Conservation (phyloP, 1,140 invertebrate species). For the Drosophila obscura region DNA sequence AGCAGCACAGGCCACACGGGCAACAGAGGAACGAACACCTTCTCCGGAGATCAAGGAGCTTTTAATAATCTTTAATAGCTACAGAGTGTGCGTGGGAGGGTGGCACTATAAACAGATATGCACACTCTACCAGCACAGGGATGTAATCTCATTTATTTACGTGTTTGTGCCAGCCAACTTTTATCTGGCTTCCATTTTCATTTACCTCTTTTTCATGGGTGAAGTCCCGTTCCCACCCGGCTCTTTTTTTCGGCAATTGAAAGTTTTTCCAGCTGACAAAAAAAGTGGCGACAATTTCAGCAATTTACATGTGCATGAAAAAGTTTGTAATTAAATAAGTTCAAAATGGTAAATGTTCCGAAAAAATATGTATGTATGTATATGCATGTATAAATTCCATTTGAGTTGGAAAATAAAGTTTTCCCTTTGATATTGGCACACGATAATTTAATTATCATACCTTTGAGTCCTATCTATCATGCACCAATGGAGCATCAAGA, state of each 20-base stretch:
- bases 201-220: slow-evolving; percentile 17
- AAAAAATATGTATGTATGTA: neutral
- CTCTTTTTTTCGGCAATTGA: slow-evolving; percentile 8
- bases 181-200: neutral
- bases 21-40: slow-evolving; percentile 19
- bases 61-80: slow-evolving; percentile 79
- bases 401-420: slow-evolving; percentile 14
- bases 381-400: slow-evolving; percentile 1
- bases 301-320: slow-evolving; percentile 22
- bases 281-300: slow-evolving; percentile 19
- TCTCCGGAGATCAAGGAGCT: slow-evolving; percentile 66
- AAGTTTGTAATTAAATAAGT: slow-evolving; percentile 52
- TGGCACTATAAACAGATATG: slow-evolving; percentile 16
- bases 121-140: no score
- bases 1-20: slow-evolving; percentile 2
- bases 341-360: slow-evolving; percentile 10
- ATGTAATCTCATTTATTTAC: slow-evolving; percentile 14
- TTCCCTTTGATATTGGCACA: slow-evolving; percentile 17
- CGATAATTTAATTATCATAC: slow-evolving; percentile 37
- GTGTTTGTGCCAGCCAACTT: no score
- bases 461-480: slow-evolving; percentile 9
- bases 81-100: slow-evolving; percentile 23
- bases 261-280: slow-evolving; percentile 18
- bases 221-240: neutral
- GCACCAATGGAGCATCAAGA: neutral